Percentiles rank a stretch among this genome's conserved stretches.
Conservation (phyloP, 1,140 invertebrate species). For the Micrasema longulum region DNA sequence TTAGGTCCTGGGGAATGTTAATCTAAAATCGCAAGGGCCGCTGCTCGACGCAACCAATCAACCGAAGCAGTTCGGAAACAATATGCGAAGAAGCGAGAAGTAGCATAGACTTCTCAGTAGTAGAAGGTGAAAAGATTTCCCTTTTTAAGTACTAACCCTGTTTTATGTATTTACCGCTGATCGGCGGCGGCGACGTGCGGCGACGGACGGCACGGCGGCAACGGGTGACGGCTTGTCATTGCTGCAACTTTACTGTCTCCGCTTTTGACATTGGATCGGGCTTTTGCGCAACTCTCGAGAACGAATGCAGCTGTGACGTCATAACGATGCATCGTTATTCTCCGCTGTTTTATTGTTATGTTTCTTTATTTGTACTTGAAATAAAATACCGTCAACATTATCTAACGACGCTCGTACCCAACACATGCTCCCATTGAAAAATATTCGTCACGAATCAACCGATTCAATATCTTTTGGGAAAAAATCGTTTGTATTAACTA, state of each 20-base stretch:
- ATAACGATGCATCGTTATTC: slow-evolving; percentile 17
- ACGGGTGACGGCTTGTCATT: too few species aligned
- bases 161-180: slow-evolving; percentile 3
- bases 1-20: slow-evolving; percentile 16
- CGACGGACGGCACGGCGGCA: neutral
- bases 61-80: neutral
- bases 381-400: slow-evolving; percentile 6
- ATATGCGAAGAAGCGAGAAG: neutral
- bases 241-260: neutral
- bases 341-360: slow-evolving; percentile 1
- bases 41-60: neutral
- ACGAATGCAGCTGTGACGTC: slow-evolving; percentile 12
- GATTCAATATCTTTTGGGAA: too few species aligned
- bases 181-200: neutral
- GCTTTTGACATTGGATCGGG: slow-evolving; percentile 19
- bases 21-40: slow-evolving; percentile 11
- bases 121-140: neutral
- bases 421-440: too few species aligned
- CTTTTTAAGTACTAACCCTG: slow-evolving; percentile 9
- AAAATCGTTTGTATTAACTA: too few species aligned
- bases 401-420: too few species aligned
- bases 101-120: neutral
- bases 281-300: slow-evolving; percentile 12
- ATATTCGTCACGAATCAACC: too few species aligned
- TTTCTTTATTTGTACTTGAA: slow-evolving; percentile 10